A percentile compares a stretch with the other conserved stretches of the same genome.
Conservation (phyloP, 2,797 vertebrate genomes). For the Cetoscarus ocellatus region DNA sequence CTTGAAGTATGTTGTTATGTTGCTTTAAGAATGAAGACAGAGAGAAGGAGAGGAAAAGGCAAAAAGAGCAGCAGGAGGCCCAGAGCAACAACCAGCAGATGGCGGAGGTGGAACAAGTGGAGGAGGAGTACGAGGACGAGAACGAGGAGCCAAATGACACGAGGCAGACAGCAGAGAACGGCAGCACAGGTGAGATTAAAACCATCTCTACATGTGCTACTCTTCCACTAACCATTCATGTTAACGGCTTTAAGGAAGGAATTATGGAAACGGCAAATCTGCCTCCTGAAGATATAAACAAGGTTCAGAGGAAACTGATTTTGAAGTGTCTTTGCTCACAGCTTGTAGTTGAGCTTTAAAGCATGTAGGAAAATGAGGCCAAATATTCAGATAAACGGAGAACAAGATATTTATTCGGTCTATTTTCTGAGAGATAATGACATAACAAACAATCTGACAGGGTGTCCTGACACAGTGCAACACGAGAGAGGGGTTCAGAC, state of each 20-base stretch:
- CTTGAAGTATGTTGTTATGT: background rate
- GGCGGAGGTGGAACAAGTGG: slow-evolving; percentile 73
- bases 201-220: too few relatives aligned
- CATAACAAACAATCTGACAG: slow-evolving; percentile 10
- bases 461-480: too few relatives aligned
- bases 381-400: slow-evolving; percentile 18
- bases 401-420: slow-evolving; percentile 28
- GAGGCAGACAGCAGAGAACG: slow-evolving; percentile 83
- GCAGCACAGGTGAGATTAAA: slow-evolving; percentile 72
- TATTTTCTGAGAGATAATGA: slow-evolving; percentile 23
- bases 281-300: background rate
- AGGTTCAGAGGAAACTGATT: slow-evolving; percentile 1
- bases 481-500: too few relatives aligned
- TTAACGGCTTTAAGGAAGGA: too few relatives aligned
- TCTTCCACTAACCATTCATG: too few relatives aligned
- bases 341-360: slow-evolving; percentile 4
- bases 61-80: slow-evolving; percentile 52
- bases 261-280: too few relatives aligned
- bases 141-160: slow-evolving; percentile 75
- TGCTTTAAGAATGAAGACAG: slow-evolving; percentile 88
- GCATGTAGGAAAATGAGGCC: background rate
- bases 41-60: slow-evolving; percentile 82
- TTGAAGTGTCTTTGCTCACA: background rate
- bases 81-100: slow-evolving; percentile 43
- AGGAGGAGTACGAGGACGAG: slow-evolving; percentile 72